Conservation (phyloP, 1,140 invertebrate genomes). For the Octopus bimaculoides region DNA sequence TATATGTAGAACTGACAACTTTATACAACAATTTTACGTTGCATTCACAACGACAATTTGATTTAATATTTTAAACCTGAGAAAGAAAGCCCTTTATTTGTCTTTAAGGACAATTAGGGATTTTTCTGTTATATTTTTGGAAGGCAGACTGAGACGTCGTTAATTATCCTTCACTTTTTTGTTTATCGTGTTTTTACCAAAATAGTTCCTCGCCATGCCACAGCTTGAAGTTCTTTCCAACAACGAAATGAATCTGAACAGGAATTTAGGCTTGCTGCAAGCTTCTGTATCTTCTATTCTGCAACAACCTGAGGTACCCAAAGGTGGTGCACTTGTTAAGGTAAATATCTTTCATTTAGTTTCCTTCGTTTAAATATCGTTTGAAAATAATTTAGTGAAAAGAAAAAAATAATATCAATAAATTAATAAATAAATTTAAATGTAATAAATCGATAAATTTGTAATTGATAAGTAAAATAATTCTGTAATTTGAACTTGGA, state of each 20-base stretch:
- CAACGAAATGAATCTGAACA: conserved; percentile 5
- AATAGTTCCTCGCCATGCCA: not conserved
- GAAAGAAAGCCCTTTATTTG: no score
- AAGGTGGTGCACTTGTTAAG: conserved; percentile 31
- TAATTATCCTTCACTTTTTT: not conserved
- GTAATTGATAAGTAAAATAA: no score
- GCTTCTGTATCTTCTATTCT: conserved; percentile 23
- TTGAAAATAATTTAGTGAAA: not conserved
- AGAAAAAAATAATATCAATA: not conserved
- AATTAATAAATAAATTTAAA: no score
- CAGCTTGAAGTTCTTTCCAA: conserved; percentile 8
- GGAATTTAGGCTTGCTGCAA: not conserved
- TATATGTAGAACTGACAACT: no score
- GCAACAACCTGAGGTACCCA: conserved; percentile 26
- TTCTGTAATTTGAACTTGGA: no score
- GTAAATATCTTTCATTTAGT: conserved; percentile 16
- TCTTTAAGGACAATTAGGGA: no score
- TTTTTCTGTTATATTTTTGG: no score
- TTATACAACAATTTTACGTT: no score
- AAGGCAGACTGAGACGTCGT: no score
- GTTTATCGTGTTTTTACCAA: not conserved
- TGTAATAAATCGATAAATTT: no score
- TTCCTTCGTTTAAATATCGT: not conserved
- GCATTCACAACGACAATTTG: no score
- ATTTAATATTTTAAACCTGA: no score